Evolutionary conservation across 2,888 invertebrate species (phyloP), one percentile per base, ranked within the genome.

Genomic region (Callyntrura guangdongensis): DNA sequence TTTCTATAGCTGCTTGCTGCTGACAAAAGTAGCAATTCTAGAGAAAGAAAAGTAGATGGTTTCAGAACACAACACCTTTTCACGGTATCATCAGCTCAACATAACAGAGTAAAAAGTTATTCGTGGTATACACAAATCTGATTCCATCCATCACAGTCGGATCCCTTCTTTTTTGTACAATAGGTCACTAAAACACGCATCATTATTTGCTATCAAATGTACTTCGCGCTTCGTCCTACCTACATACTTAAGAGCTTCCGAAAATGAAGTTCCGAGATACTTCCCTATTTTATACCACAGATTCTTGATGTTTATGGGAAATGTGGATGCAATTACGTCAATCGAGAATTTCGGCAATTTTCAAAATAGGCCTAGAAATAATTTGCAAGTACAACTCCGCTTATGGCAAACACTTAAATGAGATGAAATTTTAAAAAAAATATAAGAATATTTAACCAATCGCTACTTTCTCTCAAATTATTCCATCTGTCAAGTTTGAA

Each of bases 121-220:
- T 11, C 11, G 64, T 64, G 11, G 25, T 25, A 25, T 64, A n/a
- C n/a, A 53, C n/a, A 14, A 12, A 64, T 64, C 22, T 3, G 22
- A 64, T 25, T 64, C 25, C 64, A 64, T 64, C 64, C 8, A 64
- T 64, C 64, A 64, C 64, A 64, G 64, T 64, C 64, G 25, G 64
- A 6, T 64, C 22, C 64, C 8, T 17, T 59, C 22, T 64, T 64
- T 64, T 64, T 64, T 64, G 64, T 64, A 64, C 64, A 64, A 22
- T 64, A 64, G 64, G 64, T n/a, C 25, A 64, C 64, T 64, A 9
- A n/a, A 64, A 64, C 20, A 64, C 11, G 25, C 9, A 25, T 64
- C 64, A n/a, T 25, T 59, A 59, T 59, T n/a, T 36, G 36, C 36
- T 2, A 36, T 36, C 59, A 59, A 36, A 59, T 17, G 59, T n/a